Evolutionary conservation across 2,113 vertebrate species (phyloP).

Genomic region (Campylorhamphus procurvoides): DNA sequence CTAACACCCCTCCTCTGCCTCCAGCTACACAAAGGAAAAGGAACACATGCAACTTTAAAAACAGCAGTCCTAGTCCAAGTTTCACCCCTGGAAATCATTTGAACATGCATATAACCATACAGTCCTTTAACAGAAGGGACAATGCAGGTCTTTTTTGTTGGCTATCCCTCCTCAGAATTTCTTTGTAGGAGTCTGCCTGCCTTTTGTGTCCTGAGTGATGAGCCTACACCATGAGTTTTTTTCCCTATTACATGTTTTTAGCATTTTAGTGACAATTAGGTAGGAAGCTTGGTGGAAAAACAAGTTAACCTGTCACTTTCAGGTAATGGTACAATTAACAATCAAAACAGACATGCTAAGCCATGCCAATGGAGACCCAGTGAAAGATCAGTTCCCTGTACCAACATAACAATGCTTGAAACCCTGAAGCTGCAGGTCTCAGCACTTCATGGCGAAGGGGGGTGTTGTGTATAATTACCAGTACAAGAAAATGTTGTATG

Average conservation of each 20-base stretch:
- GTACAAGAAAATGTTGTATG: background rate
- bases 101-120: background rate
- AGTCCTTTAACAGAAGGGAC: background rate
- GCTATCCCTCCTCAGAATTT: background rate
- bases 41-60: background rate
- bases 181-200: background rate
- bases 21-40: background rate
- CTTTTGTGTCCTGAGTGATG: background rate
- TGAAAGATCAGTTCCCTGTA: background rate
- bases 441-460: background rate
- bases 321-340: background rate
- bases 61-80: background rate
- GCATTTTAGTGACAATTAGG: background rate
- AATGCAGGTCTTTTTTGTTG: background rate
- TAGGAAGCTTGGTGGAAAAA: background rate
- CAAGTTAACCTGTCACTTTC: background rate
- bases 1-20: background rate
- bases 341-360: background rate
- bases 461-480: background rate
- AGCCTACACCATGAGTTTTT: fast-evolving
- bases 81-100: background rate
- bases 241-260: background rate
- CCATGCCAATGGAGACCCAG: fast-evolving
- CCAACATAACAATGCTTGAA: background rate
- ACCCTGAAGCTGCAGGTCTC: background rate